Base-by-base conservation (phyloP, 2,113 vertebrate species). In the Eurypyga helias region DNA sequence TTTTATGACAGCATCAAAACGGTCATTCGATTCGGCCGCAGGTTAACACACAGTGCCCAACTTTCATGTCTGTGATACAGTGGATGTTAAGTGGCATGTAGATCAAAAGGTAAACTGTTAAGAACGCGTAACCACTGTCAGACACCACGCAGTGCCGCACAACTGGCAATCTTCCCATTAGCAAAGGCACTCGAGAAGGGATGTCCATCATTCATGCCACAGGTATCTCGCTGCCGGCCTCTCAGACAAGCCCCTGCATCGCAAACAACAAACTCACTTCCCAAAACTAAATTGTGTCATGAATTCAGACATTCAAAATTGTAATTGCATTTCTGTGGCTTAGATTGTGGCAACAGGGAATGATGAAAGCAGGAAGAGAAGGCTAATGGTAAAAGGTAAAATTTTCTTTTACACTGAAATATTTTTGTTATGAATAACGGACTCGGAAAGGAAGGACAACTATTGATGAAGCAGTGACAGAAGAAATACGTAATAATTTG, bases 401-500 rank as follows among this genome's bases (percentile, higher is more conserved):
- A 67, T 64, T 87, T 20, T 17, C 36, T 87, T 82, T 92, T 34
- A 79, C 28, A 34, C 21, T 0, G 2, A 81, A 82, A 91, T 89
- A 1, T 46, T 73, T 92, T 73, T 88, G 64, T 60, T 76, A 64
- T 17, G 51, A 92, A 80, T 90, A 93, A 94, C 6, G 33, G 80
- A 80, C 46, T 61, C 34, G 73, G 88, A 85, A 89, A 89, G 78
- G 69, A 95, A 91, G 83, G 71, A 83, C 55, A 79, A 66, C 46
- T 34, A 70, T n/a, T 66, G 70, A 85, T 92, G 86, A 89, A 87
- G 45, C 45, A 77, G 58, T 29, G 62, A 87, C 4, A 64, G 62
- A 91, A 85, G 46, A 92, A 87, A 92, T 95, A 82, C 48, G 38
- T 61, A 57, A 89, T 82, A 57, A 93, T n/a, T 76, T 85, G 41